Percentiles rank a stretch among this genome's conserved stretches.
Evolutionary conservation across 2,888 invertebrate species (phyloP).

Genomic region (Apotomis turbidana): DNA sequence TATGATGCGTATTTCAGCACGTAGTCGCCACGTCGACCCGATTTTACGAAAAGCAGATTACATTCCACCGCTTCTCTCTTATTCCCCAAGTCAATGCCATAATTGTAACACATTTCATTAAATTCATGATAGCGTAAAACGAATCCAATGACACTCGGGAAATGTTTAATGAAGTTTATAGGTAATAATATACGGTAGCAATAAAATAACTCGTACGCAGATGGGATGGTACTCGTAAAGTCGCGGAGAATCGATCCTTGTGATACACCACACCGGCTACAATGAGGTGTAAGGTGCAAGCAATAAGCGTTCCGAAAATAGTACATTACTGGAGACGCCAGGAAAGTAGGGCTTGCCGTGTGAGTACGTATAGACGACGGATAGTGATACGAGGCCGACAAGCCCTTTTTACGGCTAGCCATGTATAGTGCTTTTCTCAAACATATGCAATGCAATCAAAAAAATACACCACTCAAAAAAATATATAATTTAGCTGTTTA

Average conservation of each 20-base stretch:
- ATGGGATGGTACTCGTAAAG: constrained; percentile 31
- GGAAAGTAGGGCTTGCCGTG: no score
- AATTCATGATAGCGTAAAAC: not conserved
- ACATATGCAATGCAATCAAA: no score
- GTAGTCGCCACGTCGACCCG: no score
- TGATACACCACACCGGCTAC: not conserved
- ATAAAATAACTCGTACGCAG: constrained; percentile 30
- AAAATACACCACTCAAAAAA: no score
- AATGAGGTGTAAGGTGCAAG: not conserved
- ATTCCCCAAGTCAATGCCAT: not conserved
- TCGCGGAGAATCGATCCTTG: constrained; percentile 16
- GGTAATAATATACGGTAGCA: constrained; percentile 22
- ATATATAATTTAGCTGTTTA: no score
- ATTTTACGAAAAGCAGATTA: no score
- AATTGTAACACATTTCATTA: not conserved
- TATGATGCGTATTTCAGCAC: no score
- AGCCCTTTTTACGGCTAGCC: no score
- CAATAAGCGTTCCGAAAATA: not conserved
- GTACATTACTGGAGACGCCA: no score
- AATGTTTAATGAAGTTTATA: constrained; percentile 26
- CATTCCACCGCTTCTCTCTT: not conserved
- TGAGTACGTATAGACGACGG: no score
- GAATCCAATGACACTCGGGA: constrained; percentile 6
- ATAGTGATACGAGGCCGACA: no score
- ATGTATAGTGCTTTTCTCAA: no score